phyloP scores from a whole-genome alignment of 2,113 vertebrate species.

The Alces alces region DNA sequence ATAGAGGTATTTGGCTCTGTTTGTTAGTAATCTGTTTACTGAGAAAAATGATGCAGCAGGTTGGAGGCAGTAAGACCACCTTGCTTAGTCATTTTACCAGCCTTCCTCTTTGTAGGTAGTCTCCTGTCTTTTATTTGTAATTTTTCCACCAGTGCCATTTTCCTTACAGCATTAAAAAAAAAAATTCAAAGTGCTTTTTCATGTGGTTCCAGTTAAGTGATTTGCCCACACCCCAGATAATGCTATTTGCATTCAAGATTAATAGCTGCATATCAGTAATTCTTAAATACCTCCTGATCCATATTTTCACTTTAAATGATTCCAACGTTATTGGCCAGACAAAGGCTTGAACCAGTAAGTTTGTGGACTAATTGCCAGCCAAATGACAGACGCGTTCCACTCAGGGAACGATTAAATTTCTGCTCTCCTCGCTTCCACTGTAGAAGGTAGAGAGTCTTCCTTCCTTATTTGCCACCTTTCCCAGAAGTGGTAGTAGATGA shows the following conservation, averaged over 20 bases:
- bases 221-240: conserved; percentile 45
- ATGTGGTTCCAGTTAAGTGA: conserved; percentile 55
- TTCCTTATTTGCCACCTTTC: conserved; percentile 1
- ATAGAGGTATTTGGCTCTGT: neutral
- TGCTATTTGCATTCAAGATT: conserved; percentile 45
- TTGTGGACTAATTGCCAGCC: neutral
- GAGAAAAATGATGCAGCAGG: neutral
- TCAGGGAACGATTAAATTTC: neutral
- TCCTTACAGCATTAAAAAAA: neutral
- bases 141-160: neutral
- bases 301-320: conserved; percentile 50
- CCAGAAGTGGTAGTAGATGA: neutral
- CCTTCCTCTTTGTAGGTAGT: neutral
- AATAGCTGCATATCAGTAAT: conserved; percentile 54
- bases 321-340: conserved; percentile 13
- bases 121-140: neutral
- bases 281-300: conserved; percentile 54
- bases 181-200: conserved; percentile 17
- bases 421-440: neutral
- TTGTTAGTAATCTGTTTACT: neutral
- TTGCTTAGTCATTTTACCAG: neutral
- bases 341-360: neutral
- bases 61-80: neutral
- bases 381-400: neutral
- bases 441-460: neutral